Evolutionary conservation across 2,113 vertebrate genomes (phyloP).

Genomic region (Rana temporaria): DNA sequence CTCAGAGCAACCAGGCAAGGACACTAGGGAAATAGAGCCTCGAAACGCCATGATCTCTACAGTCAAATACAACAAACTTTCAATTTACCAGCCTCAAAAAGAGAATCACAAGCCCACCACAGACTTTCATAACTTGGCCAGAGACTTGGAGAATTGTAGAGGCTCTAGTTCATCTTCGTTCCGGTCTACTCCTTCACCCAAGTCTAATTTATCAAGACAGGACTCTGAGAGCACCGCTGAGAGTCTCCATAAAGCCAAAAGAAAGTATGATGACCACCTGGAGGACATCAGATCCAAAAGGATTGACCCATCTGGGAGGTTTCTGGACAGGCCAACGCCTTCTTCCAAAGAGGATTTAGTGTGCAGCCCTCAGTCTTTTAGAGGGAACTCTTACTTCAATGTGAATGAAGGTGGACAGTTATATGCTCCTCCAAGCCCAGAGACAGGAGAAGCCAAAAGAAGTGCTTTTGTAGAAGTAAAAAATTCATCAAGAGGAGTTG

Average conservation of each 20-base stretch:
- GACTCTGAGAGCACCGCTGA: constrained; percentile 6
- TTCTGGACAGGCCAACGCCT: constrained; percentile 64
- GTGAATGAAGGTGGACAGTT: constrained; percentile 80
- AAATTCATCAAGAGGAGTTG: constrained; percentile 67
- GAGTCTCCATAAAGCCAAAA: constrained; percentile 50
- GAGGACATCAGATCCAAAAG: constrained; percentile 63
- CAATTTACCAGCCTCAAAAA: constrained; percentile 52
- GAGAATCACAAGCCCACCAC: constrained; percentile 86
- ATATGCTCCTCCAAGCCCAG: constrained; percentile 79
- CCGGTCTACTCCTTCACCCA: constrained; percentile 58
- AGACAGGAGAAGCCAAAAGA: constrained; percentile 81
- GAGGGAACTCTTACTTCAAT: constrained; percentile 81
- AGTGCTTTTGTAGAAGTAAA: constrained; percentile 97
- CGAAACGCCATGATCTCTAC: constrained; percentile 63
- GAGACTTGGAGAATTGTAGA: constrained; percentile 87
- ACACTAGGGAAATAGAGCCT: constrained; percentile 71
- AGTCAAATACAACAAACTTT: constrained; percentile 65
- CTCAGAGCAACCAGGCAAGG: constrained; percentile 74
- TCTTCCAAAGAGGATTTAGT: constrained; percentile 86
- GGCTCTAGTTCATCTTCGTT: constrained; percentile 60
- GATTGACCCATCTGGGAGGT: constrained; percentile 50
- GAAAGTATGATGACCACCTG: constrained; percentile 54
- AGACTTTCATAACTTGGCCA: constrained; percentile 93
- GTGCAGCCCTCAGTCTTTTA: constrained; percentile 87
- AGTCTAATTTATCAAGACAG: not conserved